Percentiles rank a stretch among this genome's conserved stretches.
These are phyloP conservation scores for Porites evermanni DNA, from an alignment of 92 coral and sea anemone species.

Conservation along the genomic window DNA sequence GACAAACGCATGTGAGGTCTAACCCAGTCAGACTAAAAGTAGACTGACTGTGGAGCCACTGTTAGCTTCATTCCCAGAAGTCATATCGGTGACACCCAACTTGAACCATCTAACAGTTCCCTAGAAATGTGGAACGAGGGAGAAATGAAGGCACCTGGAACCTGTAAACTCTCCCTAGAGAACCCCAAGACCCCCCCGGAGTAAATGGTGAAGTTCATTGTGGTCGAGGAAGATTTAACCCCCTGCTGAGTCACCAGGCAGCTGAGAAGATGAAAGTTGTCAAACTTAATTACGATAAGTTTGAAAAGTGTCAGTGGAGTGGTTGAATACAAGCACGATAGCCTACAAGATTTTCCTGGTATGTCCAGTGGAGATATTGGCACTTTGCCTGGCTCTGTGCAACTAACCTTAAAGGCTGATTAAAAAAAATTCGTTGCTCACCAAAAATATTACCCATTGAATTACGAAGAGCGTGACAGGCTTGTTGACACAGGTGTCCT, in stretches of 20 bases:
- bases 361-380: neutral
- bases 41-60: constrained; percentile 2
- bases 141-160: too few relatives aligned
- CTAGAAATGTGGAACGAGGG: too few relatives aligned
- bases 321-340: neutral
- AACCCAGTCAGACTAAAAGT: constrained; percentile 23
- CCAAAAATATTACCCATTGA: constrained; percentile 41
- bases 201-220: too few relatives aligned
- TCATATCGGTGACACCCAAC: neutral
- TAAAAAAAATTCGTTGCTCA: constrained; percentile 1
- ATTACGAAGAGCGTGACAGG: constrained; percentile 3
- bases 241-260: too few relatives aligned
- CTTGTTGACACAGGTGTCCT: neutral
- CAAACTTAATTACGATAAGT: constrained; percentile 44
- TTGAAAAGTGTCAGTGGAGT: constrained; percentile 47
- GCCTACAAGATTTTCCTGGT: constrained; percentile 15
- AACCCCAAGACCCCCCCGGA: too few relatives aligned
- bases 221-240: too few relatives aligned
- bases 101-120: neutral
- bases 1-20: constrained; percentile 11
- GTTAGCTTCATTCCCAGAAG: constrained; percentile 7
- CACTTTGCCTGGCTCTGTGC: too few relatives aligned
- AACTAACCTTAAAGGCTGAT: too few relatives aligned
- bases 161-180: too few relatives aligned
- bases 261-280: constrained; percentile 39